phyloP scores from a whole-genome alignment of 2,888 invertebrate genomes.

The Cephalotes varians region DNA sequence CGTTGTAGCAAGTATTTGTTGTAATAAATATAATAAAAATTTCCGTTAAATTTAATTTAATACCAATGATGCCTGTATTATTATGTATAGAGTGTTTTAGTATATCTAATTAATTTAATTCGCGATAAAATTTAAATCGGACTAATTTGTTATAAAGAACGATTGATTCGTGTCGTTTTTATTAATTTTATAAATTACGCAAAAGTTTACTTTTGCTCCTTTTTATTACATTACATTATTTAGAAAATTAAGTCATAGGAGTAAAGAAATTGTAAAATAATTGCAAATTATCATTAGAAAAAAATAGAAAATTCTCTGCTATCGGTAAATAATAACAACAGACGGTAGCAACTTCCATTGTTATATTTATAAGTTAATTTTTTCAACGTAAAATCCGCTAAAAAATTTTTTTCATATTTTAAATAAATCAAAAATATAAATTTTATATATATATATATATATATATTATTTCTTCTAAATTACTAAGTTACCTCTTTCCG shows the following conservation, averaged over 20 bases:
- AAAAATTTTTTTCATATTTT: neutral
- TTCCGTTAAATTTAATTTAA: neutral
- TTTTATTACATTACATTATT: too few species aligned
- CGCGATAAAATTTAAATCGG: neutral
- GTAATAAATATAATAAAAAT: neutral
- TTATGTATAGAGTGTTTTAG: neutral
- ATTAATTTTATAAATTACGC: neutral
- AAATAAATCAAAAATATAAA: neutral
- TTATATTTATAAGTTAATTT: neutral
- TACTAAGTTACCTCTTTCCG: neutral
- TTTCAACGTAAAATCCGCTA: neutral
- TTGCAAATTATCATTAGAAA: neutral
- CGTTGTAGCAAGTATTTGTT: neutral
- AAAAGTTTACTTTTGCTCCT: neutral
- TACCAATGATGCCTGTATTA: neutral
- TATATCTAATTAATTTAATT: neutral
- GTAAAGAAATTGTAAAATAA: neutral
- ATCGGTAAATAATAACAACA: conserved; percentile 18
- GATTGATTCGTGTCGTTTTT: neutral
- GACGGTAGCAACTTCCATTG: neutral
- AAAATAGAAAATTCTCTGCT: neutral
- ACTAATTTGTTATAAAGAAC: neutral
- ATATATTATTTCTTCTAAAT: neutral
- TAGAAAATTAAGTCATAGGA: neutral
- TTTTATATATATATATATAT: too few species aligned